Evolutionary conservation across 1,140 invertebrate genomes (phyloP).

Genomic region (Bombus balteatus): DNA sequence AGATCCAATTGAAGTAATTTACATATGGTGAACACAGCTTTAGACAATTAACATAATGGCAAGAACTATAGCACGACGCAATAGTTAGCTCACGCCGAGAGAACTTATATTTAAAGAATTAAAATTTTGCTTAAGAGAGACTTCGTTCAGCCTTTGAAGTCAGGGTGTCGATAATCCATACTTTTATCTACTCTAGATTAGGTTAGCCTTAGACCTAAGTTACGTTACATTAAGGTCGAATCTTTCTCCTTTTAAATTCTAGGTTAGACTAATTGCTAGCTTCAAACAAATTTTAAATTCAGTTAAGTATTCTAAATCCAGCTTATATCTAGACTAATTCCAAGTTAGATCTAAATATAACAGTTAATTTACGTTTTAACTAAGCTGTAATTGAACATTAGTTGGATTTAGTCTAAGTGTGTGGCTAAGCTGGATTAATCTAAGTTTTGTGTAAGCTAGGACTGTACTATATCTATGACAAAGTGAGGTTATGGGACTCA

Average conservation of each 20-base stretch:
- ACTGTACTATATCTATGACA: neutral
- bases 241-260: neutral
- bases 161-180: neutral
- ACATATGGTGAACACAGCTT: slow-evolving; percentile 47
- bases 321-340: neutral
- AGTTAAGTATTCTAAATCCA: neutral
- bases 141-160: slow-evolving; percentile 3
- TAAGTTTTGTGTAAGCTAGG: neutral
- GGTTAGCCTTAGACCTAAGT: neutral
- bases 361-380: no score
- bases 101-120: slow-evolving; percentile 17
- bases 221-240: neutral
- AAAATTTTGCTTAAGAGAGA: no score
- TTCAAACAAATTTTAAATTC: neutral
- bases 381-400: neutral
- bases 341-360: neutral
- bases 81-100: slow-evolving; percentile 38
- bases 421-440: neutral
- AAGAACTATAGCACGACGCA: slow-evolving; percentile 55
- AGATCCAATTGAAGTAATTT: slow-evolving; percentile 49
- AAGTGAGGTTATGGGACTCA: neutral
- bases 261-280: neutral
- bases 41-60: slow-evolving; percentile 44
- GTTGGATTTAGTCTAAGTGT: neutral
- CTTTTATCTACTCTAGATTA: neutral